These are phyloP conservation scores for Galeopterus variegatus DNA, from an alignment of 2,113 vertebrate species.

Conservation along the genomic window DNA sequence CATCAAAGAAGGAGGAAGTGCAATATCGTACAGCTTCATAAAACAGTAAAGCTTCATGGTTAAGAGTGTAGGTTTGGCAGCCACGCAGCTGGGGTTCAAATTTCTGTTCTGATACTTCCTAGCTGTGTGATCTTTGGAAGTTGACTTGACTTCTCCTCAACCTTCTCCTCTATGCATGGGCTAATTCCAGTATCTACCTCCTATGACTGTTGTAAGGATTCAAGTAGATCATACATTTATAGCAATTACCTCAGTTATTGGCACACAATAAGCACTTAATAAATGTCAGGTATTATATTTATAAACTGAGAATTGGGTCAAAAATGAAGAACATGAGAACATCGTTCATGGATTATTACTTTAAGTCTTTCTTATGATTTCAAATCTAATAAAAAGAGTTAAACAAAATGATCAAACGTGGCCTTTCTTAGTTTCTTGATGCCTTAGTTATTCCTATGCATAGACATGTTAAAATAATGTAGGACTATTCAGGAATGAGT, in stretches of 20 bases:
- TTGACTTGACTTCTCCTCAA: neutral
- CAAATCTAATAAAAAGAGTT: neutral
- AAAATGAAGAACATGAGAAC: neutral
- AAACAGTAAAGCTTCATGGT: neutral
- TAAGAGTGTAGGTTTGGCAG: neutral
- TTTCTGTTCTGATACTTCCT: neutral
- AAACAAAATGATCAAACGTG: neutral
- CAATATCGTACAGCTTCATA: neutral
- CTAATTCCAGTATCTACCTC: neutral
- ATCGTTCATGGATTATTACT: neutral
- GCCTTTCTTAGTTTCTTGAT: neutral
- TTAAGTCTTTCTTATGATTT: conserved; percentile 8
- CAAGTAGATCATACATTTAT: neutral
- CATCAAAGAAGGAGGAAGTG: neutral
- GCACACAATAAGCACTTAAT: neutral
- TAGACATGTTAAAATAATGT: neutral
- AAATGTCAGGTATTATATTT: neutral
- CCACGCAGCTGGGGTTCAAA: neutral
- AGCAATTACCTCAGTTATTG: neutral
- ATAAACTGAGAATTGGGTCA: conserved; percentile 1
- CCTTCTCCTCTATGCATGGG: neutral
- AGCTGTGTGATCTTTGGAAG: neutral
- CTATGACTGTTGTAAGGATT: neutral
- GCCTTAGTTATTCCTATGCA: neutral
- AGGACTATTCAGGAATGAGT: neutral